Percentiles rank a stretch among this genome's conserved stretches.
Conservation (phyloP, 2,797 vertebrate species). For the Mergus octosetaceus region DNA sequence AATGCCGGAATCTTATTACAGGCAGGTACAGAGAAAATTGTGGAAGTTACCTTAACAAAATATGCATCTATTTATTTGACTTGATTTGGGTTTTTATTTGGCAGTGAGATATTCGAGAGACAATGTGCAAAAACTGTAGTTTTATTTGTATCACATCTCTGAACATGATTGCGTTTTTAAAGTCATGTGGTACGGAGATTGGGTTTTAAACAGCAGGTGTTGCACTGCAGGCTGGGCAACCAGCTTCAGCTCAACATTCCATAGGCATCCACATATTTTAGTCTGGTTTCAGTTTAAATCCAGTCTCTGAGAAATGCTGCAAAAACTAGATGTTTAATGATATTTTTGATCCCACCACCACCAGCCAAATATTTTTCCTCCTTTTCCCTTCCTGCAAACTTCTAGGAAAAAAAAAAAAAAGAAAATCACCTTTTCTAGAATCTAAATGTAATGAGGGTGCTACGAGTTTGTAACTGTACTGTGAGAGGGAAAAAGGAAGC, state of each 20-base stretch:
- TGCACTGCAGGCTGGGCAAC: constrained; percentile 64
- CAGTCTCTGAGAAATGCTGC: constrained; percentile 79
- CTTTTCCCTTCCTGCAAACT: constrained; percentile 66
- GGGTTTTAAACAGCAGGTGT: constrained; percentile 57
- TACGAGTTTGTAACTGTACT: constrained; percentile 83
- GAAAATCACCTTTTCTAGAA: constrained; percentile 72
- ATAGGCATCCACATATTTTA: constrained; percentile 66
- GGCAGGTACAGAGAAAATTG: constrained; percentile 86
- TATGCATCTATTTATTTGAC: constrained; percentile 95
- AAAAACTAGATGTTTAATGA: constrained; percentile 73
- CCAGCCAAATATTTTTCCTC: constrained; percentile 72
- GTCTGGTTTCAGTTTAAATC: constrained; percentile 77
- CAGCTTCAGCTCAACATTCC: constrained; percentile 71
- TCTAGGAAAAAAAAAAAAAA: constrained; percentile 51
- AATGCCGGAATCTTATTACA: constrained; percentile 79
- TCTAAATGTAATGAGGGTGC: constrained; percentile 78
- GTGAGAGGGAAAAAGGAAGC: constrained; percentile 78
- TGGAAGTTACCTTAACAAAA: constrained; percentile 89
- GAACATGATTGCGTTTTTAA: constrained; percentile 61
- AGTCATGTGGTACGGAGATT: constrained; percentile 56
- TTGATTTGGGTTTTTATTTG: constrained; percentile 82
- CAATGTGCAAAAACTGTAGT: constrained; percentile 74
- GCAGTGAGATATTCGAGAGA: constrained; percentile 77
- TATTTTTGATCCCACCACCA: constrained; percentile 66
- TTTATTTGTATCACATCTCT: constrained; percentile 73